Conservation (phyloP, 1,140 invertebrate genomes). For the Tetramorium alpestre region DNA sequence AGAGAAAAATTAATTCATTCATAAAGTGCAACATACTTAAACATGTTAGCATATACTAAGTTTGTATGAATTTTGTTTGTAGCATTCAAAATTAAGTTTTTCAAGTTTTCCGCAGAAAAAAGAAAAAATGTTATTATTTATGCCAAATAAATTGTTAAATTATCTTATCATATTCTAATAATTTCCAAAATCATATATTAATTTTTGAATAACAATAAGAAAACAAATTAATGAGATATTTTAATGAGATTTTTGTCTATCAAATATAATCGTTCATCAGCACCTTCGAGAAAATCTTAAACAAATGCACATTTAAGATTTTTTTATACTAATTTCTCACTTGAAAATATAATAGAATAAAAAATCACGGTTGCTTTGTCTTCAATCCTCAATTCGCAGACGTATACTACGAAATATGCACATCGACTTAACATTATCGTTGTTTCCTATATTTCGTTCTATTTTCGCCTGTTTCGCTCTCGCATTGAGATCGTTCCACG, state of each 20-base stretch:
- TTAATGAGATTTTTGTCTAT: neutral
- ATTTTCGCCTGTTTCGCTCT: conserved; percentile 35
- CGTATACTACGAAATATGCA: neutral
- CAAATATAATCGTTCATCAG: neutral
- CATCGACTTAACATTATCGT: neutral
- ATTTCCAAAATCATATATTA: neutral
- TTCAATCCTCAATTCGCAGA: neutral
- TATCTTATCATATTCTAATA: neutral
- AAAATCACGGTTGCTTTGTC: neutral
- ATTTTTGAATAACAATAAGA: neutral
- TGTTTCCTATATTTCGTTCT: conserved; percentile 34
- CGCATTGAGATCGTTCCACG: conserved; percentile 49
- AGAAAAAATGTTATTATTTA: neutral
- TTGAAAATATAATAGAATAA: neutral
- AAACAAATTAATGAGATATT: neutral
- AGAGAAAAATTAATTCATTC: neutral
- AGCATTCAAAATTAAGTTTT: neutral
- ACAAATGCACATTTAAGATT: neutral
- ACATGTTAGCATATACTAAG: neutral
- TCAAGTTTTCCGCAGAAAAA: neutral
- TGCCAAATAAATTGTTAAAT: neutral
- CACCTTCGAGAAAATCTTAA: neutral
- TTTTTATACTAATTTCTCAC: neutral
- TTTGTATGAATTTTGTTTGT: neutral
- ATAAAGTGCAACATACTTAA: neutral